Evolutionary conservation across 2,888 invertebrate genomes (phyloP).

Genomic region (Lasioglossum oenotherae): DNA sequence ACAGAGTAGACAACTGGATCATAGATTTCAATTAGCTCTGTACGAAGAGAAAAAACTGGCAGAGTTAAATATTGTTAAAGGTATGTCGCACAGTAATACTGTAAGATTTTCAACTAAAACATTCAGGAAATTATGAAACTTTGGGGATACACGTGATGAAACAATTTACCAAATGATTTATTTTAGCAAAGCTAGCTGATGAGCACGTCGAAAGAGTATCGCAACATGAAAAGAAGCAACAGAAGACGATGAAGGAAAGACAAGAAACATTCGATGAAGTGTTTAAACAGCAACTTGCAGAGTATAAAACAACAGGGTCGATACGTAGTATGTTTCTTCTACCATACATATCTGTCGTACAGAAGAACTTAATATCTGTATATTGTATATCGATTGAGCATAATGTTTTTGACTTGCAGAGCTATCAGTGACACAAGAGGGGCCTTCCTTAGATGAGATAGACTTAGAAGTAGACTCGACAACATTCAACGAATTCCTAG

Average conservation of each 20-base stretch:
- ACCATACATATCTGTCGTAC: neutral
- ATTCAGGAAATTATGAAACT: neutral
- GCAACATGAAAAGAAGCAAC: conserved; percentile 86
- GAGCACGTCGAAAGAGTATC: conserved; percentile 87
- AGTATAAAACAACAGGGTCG: conserved; percentile 87
- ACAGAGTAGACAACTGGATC: conserved; percentile 89
- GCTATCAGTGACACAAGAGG: conserved; percentile 74
- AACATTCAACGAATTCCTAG: conserved; percentile 88
- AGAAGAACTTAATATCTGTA: neutral
- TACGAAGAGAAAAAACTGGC: conserved; percentile 90
- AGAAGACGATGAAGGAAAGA: conserved; percentile 87
- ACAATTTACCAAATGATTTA: neutral
- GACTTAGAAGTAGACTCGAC: conserved; percentile 87
- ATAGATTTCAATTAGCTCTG: conserved; percentile 89
- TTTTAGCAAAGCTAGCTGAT: conserved; percentile 85
- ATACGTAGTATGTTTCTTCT: conserved; percentile 86
- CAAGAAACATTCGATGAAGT: conserved; percentile 90
- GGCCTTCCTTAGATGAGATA: conserved; percentile 88
- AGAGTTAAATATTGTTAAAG: conserved; percentile 85
- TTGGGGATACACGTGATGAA: neutral
- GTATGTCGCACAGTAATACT: conserved; percentile 83
- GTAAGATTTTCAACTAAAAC: neutral
- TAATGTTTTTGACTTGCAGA: conserved; percentile 72
- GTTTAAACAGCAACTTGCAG: conserved; percentile 88
- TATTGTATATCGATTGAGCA: neutral